A percentile compares a stretch with the other conserved stretches of the same genome.
These are phyloP conservation scores for Tolmerus cingulatus DNA, from an alignment of 2,888 invertebrate species.

Conservation along the genomic window DNA sequence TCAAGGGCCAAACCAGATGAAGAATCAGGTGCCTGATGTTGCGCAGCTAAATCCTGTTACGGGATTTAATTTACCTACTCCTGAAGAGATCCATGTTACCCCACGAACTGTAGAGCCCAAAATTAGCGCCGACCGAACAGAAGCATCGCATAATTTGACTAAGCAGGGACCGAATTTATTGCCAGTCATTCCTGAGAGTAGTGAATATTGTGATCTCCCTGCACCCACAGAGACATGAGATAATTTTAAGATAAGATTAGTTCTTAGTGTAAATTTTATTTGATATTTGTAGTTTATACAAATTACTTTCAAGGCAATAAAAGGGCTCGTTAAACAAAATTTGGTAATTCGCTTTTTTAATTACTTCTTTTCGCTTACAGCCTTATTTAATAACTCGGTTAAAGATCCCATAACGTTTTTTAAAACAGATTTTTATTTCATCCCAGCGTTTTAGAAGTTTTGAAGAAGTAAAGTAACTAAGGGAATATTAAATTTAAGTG, in stretches of 20 bases:
- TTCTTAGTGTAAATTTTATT: not conserved
- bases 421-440: no score
- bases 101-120: not conserved
- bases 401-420: no score
- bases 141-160: not conserved
- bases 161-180: not conserved
- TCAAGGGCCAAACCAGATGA: constrained; percentile 43
- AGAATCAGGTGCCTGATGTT: not conserved
- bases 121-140: not conserved
- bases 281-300: not conserved
- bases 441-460: no score
- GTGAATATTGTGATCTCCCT: not conserved
- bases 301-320: not conserved
- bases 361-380: no score
- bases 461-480: no score
- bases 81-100: not conserved
- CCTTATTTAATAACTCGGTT: no score
- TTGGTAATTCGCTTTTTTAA: not conserved
- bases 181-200: constrained; percentile 22
- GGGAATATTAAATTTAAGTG: no score
- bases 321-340: not conserved
- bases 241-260: not conserved
- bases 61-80: not conserved
- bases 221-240: not conserved
- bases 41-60: not conserved